Conservation (phyloP, 2,888 invertebrate species). For the Drosophila diplacantha region DNA sequence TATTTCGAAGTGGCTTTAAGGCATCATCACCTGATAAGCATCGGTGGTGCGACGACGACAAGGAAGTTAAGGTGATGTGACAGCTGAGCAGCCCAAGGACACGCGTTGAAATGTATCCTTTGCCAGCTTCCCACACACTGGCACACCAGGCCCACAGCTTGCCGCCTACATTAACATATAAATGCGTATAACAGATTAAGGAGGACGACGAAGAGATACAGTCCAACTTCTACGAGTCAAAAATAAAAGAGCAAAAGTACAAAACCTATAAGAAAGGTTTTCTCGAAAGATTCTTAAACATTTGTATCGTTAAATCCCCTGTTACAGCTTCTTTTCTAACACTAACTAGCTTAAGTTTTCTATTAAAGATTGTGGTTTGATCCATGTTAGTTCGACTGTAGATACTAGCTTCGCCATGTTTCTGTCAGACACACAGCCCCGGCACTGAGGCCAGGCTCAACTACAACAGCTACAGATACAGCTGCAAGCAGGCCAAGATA, state of each 20-base stretch:
- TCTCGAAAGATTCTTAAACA: background rate
- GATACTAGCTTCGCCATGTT: slow-evolving; percentile 30
- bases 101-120: slow-evolving; percentile 28
- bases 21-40: slow-evolving; percentile 27
- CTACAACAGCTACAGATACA: slow-evolving; percentile 15
- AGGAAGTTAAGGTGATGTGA: slow-evolving; percentile 33
- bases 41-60: slow-evolving; percentile 5
- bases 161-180: slow-evolving; percentile 58
- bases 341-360: background rate
- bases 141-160: slow-evolving; percentile 8
- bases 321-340: too few species aligned
- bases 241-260: background rate
- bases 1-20: slow-evolving; percentile 23
- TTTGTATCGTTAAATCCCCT: background rate
- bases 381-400: slow-evolving; percentile 3
- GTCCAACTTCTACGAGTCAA: slow-evolving; percentile 2
- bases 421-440: slow-evolving; percentile 46
- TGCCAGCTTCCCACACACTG: slow-evolving; percentile 5
- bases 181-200: slow-evolving; percentile 56
- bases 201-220: slow-evolving; percentile 41
- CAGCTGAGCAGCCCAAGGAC: slow-evolving; percentile 27
- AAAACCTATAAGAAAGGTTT: background rate
- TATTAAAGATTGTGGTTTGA: background rate
- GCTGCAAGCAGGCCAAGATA: slow-evolving; percentile 30
- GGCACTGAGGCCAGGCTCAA: slow-evolving; percentile 7